Evolutionary conservation across 2,113 vertebrate species (phyloP).

Genomic region (Trochalopteron elliotii): DNA sequence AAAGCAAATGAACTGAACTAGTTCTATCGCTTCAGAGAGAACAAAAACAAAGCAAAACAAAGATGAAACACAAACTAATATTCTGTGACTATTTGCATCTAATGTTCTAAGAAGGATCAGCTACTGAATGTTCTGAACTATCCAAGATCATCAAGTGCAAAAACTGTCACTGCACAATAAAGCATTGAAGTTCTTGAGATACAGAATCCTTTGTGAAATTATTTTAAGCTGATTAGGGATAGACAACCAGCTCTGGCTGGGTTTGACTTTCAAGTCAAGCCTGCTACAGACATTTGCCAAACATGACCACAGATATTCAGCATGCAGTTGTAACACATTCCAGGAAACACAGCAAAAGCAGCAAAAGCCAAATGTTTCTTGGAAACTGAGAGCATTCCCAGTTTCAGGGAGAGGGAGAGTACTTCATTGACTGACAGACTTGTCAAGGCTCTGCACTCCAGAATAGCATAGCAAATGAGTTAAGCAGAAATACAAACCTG

Average conservation of each 20-base stretch:
- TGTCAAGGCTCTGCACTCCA: neutral
- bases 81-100: neutral
- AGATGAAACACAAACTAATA: neutral
- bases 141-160: neutral
- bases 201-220: neutral
- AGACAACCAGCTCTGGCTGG: neutral
- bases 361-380: neutral
- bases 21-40: neutral
- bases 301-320: neutral
- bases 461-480: neutral
- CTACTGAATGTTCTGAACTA: neutral
- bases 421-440: neutral
- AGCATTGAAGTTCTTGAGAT: neutral
- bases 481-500: neutral
- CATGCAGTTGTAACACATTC: neutral
- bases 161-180: neutral
- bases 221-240: neutral
- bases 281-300: neutral
- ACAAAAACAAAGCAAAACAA: neutral
- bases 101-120: neutral
- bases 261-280: neutral
- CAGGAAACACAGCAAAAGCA: neutral
- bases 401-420: neutral
- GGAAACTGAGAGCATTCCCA: neutral
- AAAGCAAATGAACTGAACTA: neutral